phyloP scores from a whole-genome alignment of 2,113 vertebrate genomes.

The Grallaria varia region DNA sequence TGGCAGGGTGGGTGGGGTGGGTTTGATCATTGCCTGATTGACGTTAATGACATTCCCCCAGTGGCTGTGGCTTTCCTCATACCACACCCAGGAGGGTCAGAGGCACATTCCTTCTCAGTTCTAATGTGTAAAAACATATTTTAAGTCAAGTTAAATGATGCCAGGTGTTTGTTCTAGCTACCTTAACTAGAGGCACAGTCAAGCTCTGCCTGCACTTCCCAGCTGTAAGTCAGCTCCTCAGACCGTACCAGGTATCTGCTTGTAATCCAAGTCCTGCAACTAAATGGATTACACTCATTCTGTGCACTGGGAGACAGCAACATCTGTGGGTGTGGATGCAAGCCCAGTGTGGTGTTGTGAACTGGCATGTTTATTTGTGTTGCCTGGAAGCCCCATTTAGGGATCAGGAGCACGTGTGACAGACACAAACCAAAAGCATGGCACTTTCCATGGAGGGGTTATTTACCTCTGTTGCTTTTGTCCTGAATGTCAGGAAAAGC shows the following conservation, averaged over 20 bases:
- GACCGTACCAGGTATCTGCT: not conserved
- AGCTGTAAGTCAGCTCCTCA: not conserved
- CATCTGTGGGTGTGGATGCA: not conserved
- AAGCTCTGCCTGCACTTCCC: not conserved
- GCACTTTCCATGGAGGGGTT: not conserved
- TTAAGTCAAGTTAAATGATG: constrained; percentile 10
- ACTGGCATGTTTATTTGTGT: not conserved
- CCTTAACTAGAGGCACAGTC: not conserved
- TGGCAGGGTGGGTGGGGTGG: not conserved
- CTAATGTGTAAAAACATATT: not conserved
- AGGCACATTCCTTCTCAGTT: not conserved
- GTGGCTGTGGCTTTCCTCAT: constrained; percentile 27
- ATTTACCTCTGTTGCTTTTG: not conserved
- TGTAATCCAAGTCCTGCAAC: not conserved
- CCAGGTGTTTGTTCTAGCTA: not conserved
- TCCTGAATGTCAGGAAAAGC: not conserved
- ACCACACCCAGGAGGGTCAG: not conserved
- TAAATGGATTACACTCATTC: not conserved
- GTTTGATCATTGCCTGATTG: not conserved
- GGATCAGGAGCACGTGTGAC: not conserved
- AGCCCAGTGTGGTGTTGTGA: not conserved
- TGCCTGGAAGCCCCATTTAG: not conserved
- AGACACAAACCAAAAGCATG: not conserved
- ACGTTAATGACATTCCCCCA: constrained; percentile 39
- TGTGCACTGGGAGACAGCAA: not conserved